Evolutionary conservation across 2,888 invertebrate species (phyloP).

Genomic region (Leptinotarsa peninsularis): DNA sequence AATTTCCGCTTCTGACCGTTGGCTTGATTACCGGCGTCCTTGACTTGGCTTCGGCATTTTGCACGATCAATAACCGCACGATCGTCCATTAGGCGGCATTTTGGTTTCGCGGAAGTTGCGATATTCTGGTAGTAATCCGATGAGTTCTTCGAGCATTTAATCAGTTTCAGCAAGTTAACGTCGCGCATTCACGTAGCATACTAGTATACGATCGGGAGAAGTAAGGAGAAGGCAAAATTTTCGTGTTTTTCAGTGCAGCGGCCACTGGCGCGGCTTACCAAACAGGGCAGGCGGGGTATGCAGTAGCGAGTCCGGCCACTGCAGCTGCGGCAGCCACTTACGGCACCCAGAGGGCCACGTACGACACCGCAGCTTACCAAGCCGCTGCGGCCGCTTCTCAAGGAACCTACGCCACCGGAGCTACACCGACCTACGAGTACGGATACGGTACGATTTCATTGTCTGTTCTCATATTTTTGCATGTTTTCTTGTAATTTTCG

Average conservation of each 20-base stretch:
- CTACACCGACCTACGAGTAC: constrained; percentile 77
- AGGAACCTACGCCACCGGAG: constrained; percentile 73
- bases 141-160: neutral
- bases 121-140: constrained; percentile 3
- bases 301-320: constrained; percentile 83
- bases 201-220: neutral
- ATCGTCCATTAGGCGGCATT: constrained; percentile 46
- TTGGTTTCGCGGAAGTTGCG: constrained; percentile 26
- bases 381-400: constrained; percentile 84
- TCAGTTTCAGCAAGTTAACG: neutral
- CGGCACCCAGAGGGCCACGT: constrained; percentile 84
- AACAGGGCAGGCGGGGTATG: constrained; percentile 86
- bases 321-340: constrained; percentile 87
- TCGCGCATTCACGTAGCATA: neutral
- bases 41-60: constrained; percentile 65
- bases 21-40: constrained; percentile 60
- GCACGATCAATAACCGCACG: constrained; percentile 62
- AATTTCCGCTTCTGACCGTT: constrained; percentile 1
- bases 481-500: neutral
- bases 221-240: constrained; percentile 24
- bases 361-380: constrained; percentile 87
- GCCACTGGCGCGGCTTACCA: constrained; percentile 86
- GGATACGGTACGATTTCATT: constrained; percentile 70
- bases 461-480: too few species aligned
- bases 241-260: constrained; percentile 68